Evolutionary conservation across 2,888 invertebrate genomes (phyloP).

Genomic region (Sinohyriopsis cumingii): DNA sequence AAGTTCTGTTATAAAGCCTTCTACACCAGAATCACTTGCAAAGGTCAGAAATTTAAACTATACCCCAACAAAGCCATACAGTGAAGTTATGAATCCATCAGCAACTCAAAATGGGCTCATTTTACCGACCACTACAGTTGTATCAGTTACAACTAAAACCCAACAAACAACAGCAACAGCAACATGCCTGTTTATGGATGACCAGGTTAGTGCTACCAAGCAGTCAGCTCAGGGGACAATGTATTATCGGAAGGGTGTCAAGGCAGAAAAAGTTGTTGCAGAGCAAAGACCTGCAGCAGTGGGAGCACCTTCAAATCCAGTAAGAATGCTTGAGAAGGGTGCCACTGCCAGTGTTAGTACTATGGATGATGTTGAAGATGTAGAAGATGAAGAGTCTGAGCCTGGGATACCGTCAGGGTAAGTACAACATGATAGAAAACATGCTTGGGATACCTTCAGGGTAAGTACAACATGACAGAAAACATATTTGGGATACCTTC

Average conservation of each 20-base stretch:
- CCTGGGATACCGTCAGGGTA: slow-evolving; percentile 43
- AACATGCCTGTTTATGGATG: slow-evolving; percentile 6
- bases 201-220: slow-evolving; percentile 12
- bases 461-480: slow-evolving; percentile 8
- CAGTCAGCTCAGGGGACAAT: slow-evolving; percentile 34
- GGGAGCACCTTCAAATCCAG: slow-evolving; percentile 47
- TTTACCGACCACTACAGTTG: slow-evolving; percentile 17
- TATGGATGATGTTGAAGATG: slow-evolving; percentile 38
- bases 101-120: background rate
- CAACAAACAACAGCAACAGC: slow-evolving; percentile 36
- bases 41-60: slow-evolving; percentile 57
- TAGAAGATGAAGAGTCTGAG: slow-evolving; percentile 43
- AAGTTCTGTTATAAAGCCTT: slow-evolving; percentile 15
- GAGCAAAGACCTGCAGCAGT: slow-evolving; percentile 57
- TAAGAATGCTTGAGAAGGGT: slow-evolving; percentile 28
- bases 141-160: slow-evolving; percentile 33
- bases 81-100: slow-evolving; percentile 44
- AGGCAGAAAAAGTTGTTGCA: slow-evolving; percentile 39
- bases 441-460: slow-evolving; percentile 8
- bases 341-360: slow-evolving; percentile 19
- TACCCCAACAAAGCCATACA: slow-evolving; percentile 59
- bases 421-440: slow-evolving; percentile 9
- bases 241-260: slow-evolving; percentile 57
- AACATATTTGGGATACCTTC: background rate
- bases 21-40: slow-evolving; percentile 30